Evolutionary conservation across 2,113 vertebrate species (phyloP), one percentile per base, ranked within the genome.

Genomic region (Pristiophorus japonicus): DNA sequence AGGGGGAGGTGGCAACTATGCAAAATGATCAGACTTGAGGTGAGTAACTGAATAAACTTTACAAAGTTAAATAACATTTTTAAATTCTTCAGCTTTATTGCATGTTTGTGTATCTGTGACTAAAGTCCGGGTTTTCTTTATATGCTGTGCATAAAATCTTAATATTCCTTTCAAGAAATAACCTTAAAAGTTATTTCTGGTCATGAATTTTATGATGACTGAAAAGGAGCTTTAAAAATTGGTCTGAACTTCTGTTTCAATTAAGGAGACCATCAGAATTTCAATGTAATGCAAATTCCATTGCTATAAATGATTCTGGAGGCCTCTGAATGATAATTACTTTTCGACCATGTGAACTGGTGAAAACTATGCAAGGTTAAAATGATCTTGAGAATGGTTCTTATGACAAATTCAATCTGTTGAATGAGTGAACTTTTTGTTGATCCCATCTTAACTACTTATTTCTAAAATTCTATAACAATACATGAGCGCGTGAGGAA

Each of bases 291-390:
- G 62, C 38, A 70, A 47, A 70, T 94, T 30, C 65, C 66, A 94
- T 45, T 27, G 93, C 34, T 73, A 94, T 94, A 51, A 73, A 94
- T 94, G 66, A 70, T 51, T 94, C 66, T 70, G 24, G 65, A 94
- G 45, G 27, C 27, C 65, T 94, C 24, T 94, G 42, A 47, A 94
- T 94, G 93, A 94, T 70, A 70, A 94, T 94, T 65, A 93, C 42
- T 66, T 65, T 94, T 94, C 24, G 14, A 73, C 93, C 12, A 34
- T 73, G 10, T 45, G 62, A 93, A 38, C 62, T 24, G 22, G 16
- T 38, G 63, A 45, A 94, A 94, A 94, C 65, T 94, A 73, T 73
- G 66, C 11, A 94, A 94, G 93, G 93, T 94, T 94, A 94, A 70
- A 45, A 12, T 94, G 93, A 94, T 66, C 92, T 94, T 94, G 65